A percentile compares a stretch with the other conserved stretches of the same genome.
Evolutionary conservation across 2,797 vertebrate genomes (phyloP).

Genomic region (Smutsia temminckii): DNA sequence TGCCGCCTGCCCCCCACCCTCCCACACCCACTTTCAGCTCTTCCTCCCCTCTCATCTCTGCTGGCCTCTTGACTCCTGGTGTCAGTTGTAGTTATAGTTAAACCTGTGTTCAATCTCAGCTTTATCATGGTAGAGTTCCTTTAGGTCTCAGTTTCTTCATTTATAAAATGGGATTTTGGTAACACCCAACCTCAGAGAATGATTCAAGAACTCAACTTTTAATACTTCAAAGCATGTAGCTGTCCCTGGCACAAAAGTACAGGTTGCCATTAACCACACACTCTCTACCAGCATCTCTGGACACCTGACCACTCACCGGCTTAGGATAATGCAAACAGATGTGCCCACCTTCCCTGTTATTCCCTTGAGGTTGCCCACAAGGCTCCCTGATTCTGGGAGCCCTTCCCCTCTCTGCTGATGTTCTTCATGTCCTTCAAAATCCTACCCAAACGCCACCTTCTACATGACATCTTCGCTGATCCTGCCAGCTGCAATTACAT

Average conservation of each 20-base stretch:
- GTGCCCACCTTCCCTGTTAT: background rate
- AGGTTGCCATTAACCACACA: background rate
- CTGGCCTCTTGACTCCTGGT: background rate
- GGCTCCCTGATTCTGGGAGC: background rate
- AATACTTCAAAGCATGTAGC: background rate
- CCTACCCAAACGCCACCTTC: background rate
- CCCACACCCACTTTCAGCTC: background rate
- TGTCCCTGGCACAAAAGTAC: background rate
- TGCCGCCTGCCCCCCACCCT: background rate
- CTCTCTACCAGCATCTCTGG: background rate
- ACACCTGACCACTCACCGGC: accelerated
- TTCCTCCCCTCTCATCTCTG: background rate
- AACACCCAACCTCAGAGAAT: background rate
- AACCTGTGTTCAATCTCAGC: background rate
- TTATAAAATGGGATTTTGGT: background rate
- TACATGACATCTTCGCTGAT: background rate
- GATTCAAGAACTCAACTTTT: background rate
- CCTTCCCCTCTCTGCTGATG: background rate
- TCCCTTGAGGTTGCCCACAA: background rate
- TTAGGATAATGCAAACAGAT: background rate
- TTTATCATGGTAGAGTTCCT: background rate
- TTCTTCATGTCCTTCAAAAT: background rate
- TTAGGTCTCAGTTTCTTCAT: background rate
- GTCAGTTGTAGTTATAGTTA: background rate
- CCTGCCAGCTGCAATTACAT: background rate